Evolutionary conservation across 2,797 vertebrate species (phyloP).

Genomic region (Pantherophis alleghaniensis): DNA sequence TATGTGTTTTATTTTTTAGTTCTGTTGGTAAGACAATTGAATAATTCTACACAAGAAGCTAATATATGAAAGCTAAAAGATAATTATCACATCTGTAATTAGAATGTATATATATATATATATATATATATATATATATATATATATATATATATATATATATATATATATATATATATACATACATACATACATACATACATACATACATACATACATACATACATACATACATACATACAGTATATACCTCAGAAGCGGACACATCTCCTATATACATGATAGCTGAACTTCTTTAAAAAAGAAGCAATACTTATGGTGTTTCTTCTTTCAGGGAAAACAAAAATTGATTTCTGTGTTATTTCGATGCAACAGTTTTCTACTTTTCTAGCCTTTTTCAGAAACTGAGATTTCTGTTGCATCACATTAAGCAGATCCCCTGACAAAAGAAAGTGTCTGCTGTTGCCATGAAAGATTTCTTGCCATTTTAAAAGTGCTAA

Average conservation of each 20-base stretch:
- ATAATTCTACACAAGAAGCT: conserved; percentile 5
- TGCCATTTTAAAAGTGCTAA: not conserved
- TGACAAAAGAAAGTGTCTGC: not conserved
- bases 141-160: too few species aligned
- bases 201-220: too few species aligned
- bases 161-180: too few species aligned
- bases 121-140: too few species aligned
- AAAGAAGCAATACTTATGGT: not conserved
- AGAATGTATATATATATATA: not conserved
- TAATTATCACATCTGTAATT: conserved; percentile 16
- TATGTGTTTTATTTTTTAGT: not conserved
- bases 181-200: too few species aligned
- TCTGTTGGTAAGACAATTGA: conserved; percentile 13
- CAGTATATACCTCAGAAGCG: not conserved
- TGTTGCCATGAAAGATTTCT: not conserved
- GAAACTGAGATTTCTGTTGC: not conserved
- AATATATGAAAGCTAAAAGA: not conserved
- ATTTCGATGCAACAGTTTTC: not conserved
- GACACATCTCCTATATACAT: too few species aligned
- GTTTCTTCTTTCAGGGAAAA: not conserved
- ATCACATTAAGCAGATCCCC: not conserved
- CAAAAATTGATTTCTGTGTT: not conserved
- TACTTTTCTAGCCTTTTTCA: not conserved
- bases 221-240: too few species aligned
- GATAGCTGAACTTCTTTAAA: not conserved